A percentile compares a stretch with the other conserved stretches of the same genome.
These are phyloP conservation scores for Crotalus tigris DNA, from an alignment of 2,113 vertebrate genomes.

Conservation along the genomic window DNA sequence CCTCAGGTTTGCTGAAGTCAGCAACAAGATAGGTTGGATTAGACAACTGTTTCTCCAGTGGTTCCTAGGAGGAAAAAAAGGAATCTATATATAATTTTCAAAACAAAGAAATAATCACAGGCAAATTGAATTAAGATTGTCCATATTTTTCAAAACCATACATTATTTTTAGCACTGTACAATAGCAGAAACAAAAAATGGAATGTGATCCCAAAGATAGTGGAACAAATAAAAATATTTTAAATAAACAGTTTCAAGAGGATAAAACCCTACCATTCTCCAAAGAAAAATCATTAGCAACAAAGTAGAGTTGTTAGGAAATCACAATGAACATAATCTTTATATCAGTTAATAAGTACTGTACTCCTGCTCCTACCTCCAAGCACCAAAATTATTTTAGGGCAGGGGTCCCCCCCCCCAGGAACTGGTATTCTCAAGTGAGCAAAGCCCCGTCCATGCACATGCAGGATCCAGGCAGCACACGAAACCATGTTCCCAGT, in stretches of 20 bases:
- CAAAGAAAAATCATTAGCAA: not conserved
- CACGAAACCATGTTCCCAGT: not conserved
- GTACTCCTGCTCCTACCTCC: not conserved
- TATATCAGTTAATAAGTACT: no score
- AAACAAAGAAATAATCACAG: not conserved
- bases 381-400: not conserved
- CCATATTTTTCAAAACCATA: not conserved
- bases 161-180: not conserved
- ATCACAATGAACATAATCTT: not conserved
- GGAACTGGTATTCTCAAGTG: not conserved
- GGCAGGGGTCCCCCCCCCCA: not conserved
- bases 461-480: not conserved
- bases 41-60: conserved; percentile 82
- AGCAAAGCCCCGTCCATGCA: not conserved
- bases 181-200: not conserved
- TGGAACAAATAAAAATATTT: not conserved
- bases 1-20: conserved; percentile 96
- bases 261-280: not conserved
- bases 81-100: not conserved
- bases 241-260: not conserved
- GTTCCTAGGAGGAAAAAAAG: conserved; percentile 74
- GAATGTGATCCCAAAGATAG: not conserved
- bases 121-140: not conserved
- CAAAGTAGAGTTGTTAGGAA: not conserved
- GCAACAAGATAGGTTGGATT: conserved; percentile 82